Evolutionary conservation across 1,140 invertebrate genomes (phyloP).

Genomic region (Dendroctonus ponderosae): DNA sequence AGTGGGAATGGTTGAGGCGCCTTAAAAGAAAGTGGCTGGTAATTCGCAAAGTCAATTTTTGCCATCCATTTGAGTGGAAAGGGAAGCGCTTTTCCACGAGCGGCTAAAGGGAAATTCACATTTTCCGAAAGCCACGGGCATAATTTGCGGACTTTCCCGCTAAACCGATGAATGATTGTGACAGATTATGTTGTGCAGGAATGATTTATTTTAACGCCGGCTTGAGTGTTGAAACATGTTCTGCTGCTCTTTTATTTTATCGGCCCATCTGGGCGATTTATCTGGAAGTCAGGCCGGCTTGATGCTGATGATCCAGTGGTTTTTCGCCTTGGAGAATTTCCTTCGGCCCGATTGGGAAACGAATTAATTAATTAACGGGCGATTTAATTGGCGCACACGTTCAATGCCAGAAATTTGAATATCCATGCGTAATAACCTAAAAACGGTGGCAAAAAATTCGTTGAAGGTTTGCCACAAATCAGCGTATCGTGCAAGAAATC

Average conservation of each 20-base stretch:
- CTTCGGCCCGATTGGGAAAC: too few relatives aligned
- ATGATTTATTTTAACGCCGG: neutral
- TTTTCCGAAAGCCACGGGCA: conserved; percentile 15
- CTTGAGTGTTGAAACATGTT: conserved; percentile 20
- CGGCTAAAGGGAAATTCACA: conserved; percentile 9
- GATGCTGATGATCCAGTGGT: too few relatives aligned
- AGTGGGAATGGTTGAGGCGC: too few relatives aligned
- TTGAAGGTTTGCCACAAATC: conserved; percentile 17
- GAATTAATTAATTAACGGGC: too few relatives aligned
- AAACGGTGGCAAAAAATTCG: neutral
- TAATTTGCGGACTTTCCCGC: conserved; percentile 26
- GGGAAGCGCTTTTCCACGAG: conserved; percentile 11
- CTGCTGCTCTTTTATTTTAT: neutral
- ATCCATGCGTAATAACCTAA: neutral
- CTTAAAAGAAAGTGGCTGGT: conserved; percentile 38
- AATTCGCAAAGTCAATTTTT: conserved; percentile 45
- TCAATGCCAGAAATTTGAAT: too few relatives aligned
- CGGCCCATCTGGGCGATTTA: too few relatives aligned
- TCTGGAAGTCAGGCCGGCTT: too few relatives aligned
- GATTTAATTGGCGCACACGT: too few relatives aligned
- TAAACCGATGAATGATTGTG: conserved; percentile 31
- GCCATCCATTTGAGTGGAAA: conserved; percentile 40
- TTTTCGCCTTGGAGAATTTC: too few relatives aligned
- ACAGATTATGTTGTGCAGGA: conserved; percentile 21
- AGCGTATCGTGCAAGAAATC: conserved; percentile 7